Percentiles rank a stretch among this genome's conserved stretches.
Evolutionary conservation across 2,797 vertebrate species (phyloP).

Genomic region (Thaleichthys pacificus): DNA sequence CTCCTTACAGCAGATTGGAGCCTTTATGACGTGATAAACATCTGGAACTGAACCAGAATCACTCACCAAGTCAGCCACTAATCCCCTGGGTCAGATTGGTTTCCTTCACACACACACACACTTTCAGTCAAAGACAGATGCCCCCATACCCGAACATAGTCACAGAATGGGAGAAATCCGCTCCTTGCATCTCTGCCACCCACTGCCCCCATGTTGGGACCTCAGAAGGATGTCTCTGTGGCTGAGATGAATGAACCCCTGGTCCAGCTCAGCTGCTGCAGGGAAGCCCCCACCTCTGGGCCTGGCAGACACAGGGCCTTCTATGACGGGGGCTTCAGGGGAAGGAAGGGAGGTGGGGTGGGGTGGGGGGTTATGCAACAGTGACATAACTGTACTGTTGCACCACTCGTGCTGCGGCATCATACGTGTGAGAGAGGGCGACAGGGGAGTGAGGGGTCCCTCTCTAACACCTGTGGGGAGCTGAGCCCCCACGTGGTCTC

Average conservation of each 20-base stretch:
- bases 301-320: slow-evolving; percentile 40
- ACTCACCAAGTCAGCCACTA: slow-evolving; percentile 59
- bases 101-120: slow-evolving; percentile 40
- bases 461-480: background rate
- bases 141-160: background rate
- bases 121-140: background rate
- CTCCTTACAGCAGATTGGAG: slow-evolving; percentile 43
- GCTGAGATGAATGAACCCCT: slow-evolving; percentile 28
- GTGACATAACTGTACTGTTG: slow-evolving; percentile 18
- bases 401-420: background rate
- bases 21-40: slow-evolving; percentile 69
- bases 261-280: slow-evolving; percentile 31
- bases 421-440: too few species aligned
- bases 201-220: slow-evolving; percentile 19
- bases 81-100: slow-evolving; percentile 60
- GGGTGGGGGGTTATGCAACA: slow-evolving; percentile 47
- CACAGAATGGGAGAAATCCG: background rate
- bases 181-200: background rate
- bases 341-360: background rate
- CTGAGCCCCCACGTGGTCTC: background rate
- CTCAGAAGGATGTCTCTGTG: background rate
- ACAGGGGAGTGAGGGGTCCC: background rate
- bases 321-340: slow-evolving; percentile 24
- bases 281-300: slow-evolving; percentile 16
- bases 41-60: slow-evolving; percentile 65